Conservation (phyloP, 2,797 vertebrate genomes). For the Halcyon chelicuti region DNA sequence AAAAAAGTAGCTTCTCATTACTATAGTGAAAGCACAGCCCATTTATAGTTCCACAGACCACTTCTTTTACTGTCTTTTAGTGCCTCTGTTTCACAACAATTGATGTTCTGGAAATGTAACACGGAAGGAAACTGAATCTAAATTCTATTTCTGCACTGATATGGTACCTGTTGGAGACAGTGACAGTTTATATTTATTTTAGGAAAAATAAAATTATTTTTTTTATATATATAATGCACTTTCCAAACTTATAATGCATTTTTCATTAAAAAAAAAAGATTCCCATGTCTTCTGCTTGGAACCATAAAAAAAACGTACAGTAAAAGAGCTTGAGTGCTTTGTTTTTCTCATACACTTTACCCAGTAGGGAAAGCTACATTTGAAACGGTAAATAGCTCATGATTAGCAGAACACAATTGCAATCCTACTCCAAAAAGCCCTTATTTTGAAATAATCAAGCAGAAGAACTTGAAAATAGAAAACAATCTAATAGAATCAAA, state of each 20-base stretch:
- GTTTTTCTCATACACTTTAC: background rate
- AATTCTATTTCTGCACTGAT: background rate
- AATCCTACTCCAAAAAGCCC: background rate
- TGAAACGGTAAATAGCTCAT: background rate
- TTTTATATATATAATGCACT: background rate
- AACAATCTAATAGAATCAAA: background rate
- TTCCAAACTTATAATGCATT: background rate
- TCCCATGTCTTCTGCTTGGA: background rate
- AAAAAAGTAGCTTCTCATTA: background rate
- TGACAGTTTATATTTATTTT: background rate
- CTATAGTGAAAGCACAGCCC: background rate
- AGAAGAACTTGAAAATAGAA: background rate
- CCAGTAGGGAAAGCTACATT: background rate
- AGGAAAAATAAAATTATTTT: background rate
- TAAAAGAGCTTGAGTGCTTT: background rate
- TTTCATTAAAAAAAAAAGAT: background rate
- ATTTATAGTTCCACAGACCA: background rate
- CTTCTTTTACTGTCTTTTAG: constrained; percentile 1
- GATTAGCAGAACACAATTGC: background rate
- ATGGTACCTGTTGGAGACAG: background rate
- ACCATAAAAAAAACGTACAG: background rate
- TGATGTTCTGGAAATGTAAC: background rate
- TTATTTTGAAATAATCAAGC: constrained; percentile 19
- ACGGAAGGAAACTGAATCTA: background rate
- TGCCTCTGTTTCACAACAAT: background rate